Conservation (phyloP, 2,113 vertebrate genomes). For the Dromiciops gliroides region DNA sequence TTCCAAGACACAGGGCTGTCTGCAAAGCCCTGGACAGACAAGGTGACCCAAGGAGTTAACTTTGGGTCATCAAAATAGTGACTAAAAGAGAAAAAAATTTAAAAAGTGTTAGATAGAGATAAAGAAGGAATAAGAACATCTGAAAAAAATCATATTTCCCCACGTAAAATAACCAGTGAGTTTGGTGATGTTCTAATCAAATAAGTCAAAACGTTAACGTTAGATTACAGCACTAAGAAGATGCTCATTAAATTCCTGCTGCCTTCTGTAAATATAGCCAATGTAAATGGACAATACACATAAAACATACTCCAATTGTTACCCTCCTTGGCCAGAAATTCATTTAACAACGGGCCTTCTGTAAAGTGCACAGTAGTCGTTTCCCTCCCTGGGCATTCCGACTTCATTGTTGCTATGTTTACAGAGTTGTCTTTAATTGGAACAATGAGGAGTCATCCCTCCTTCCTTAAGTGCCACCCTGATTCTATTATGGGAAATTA, state of each 20-base stretch:
- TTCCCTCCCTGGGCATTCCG: background rate
- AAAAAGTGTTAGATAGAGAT: conserved; percentile 17
- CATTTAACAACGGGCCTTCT: background rate
- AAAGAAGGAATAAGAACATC: background rate
- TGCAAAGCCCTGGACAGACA: conserved; percentile 93
- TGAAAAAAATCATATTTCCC: background rate
- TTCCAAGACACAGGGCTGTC: conserved; percentile 94
- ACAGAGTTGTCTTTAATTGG: background rate
- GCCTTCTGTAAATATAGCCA: conserved; percentile 4
- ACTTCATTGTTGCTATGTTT: background rate
- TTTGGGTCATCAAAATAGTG: conserved; percentile 86
- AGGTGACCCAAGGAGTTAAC: conserved; percentile 85
- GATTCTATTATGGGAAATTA: conserved; percentile 20
- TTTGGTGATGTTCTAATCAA: conserved; percentile 34
- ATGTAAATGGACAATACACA: background rate
- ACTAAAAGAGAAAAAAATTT: conserved; percentile 81
- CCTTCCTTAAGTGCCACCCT: background rate
- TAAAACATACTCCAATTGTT: conserved; percentile 8
- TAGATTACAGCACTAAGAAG: background rate
- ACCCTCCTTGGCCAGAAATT: background rate
- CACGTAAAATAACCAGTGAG: background rate
- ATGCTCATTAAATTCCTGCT: background rate
- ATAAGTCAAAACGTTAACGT: conserved; percentile 3
- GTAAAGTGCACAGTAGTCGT: background rate
- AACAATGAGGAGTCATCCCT: background rate